Percentiles rank a stretch among this genome's conserved stretches.
phyloP scores from a whole-genome alignment of 2,113 vertebrate species.

The Octodon degus region DNA sequence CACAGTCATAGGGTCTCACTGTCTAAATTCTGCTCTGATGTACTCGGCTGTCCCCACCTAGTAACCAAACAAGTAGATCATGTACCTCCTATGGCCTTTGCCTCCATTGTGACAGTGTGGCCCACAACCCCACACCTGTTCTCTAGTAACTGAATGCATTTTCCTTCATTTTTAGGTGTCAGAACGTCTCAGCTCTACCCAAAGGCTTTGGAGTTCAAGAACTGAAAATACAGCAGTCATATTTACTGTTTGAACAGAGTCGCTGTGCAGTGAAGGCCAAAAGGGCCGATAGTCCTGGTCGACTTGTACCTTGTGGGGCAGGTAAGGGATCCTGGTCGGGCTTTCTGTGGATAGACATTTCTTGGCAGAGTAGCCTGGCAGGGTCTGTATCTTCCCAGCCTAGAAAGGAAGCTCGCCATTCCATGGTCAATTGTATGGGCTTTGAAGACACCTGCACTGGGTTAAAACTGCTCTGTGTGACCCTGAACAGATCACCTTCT shows the following conservation, averaged over 20 bases:
- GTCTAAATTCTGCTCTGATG: neutral
- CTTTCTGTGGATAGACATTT: neutral
- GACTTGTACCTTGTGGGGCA: constrained; percentile 93
- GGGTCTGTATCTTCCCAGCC: neutral
- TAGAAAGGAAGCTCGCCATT: neutral
- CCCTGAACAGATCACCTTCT: neutral
- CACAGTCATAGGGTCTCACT: neutral
- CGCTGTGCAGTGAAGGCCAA: constrained; percentile 84
- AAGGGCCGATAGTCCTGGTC: constrained; percentile 80
- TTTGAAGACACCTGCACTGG: neutral
- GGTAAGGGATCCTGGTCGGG: constrained; percentile 85
- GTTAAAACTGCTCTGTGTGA: neutral
- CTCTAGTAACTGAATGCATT: constrained; percentile 6
- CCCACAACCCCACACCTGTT: neutral
- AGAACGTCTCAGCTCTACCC: constrained; percentile 86
- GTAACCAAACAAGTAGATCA: neutral
- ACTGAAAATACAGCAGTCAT: constrained; percentile 89
- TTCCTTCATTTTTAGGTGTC: constrained; percentile 86
- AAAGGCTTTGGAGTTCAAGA: constrained; percentile 87
- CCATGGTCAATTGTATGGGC: neutral
- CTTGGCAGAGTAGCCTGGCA: neutral
- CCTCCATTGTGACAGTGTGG: neutral
- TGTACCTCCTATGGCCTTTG: neutral
- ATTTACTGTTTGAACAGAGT: constrained; percentile 91
- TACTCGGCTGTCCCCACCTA: neutral